Conservation (phyloP, 2,797 vertebrate genomes). For the Forpus xanthops region DNA sequence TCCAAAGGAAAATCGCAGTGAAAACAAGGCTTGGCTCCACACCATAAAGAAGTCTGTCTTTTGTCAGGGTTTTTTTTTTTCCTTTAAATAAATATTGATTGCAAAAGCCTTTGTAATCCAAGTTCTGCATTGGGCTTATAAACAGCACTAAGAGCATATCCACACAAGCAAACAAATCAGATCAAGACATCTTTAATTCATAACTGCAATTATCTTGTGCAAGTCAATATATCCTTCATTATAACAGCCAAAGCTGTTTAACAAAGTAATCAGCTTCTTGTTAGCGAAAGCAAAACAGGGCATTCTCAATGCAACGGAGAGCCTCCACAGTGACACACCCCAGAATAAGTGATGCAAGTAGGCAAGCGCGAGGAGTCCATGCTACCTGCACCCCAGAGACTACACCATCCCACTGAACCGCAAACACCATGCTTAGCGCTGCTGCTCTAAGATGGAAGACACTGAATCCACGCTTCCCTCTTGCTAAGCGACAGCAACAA, state of each 20-base stretch:
- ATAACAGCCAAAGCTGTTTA: slow-evolving; percentile 8
- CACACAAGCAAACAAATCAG: background rate
- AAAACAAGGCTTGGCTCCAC: background rate
- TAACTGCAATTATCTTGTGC: slow-evolving; percentile 13
- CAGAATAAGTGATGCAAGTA: background rate
- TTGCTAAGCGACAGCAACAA: background rate
- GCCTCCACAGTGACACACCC: background rate
- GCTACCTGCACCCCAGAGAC: background rate
- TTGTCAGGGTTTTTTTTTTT: background rate
- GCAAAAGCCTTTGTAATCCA: background rate
- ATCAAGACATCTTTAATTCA: slow-evolving; percentile 41
- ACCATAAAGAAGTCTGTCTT: background rate
- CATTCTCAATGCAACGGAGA: background rate
- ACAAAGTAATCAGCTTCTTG: slow-evolving; percentile 28
- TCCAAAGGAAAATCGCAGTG: background rate
- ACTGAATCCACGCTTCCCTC: background rate
- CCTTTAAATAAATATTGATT: slow-evolving; percentile 17
- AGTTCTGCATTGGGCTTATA: background rate
- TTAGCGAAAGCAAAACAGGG: background rate
- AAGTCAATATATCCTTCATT: background rate
- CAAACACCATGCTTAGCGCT: background rate
- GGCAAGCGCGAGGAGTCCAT: background rate
- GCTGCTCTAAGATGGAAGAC: background rate
- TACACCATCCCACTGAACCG: rapidly evolving
- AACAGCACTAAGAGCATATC: background rate